phyloP scores from a whole-genome alignment of 2,888 invertebrate genomes.

The Thymelicus sylvestris region DNA sequence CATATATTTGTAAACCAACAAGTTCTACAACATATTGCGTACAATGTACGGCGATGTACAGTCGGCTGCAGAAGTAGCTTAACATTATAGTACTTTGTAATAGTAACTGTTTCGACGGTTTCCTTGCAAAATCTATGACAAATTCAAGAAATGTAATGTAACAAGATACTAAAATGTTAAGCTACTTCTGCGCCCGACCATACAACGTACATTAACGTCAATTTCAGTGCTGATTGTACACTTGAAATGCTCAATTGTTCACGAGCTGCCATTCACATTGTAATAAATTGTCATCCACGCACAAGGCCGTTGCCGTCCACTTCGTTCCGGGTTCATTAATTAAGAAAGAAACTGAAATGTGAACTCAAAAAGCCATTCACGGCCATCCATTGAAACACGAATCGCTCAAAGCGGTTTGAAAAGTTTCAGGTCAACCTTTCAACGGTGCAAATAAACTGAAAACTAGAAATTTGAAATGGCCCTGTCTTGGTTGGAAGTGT shows the following conservation, averaged over 20 bases:
- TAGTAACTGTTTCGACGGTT: no score
- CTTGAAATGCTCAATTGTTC: neutral
- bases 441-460: slow-evolving; percentile 23
- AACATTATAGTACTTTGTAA: no score
- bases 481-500: slow-evolving; percentile 11
- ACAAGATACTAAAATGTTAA: no score
- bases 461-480: slow-evolving; percentile 13
- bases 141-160: no score
- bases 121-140: no score
- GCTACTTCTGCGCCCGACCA: no score
- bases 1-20: no score
- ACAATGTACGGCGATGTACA: no score
- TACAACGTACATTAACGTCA: neutral
- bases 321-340: slow-evolving; percentile 19
- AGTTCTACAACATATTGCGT: no score
- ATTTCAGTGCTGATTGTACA: neutral
- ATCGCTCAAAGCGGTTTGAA: slow-evolving; percentile 19
- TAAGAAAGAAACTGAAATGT: slow-evolving; percentile 21
- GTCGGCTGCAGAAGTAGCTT: no score
- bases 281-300: slow-evolving; percentile 5
- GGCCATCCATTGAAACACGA: slow-evolving; percentile 24
- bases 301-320: neutral
- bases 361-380: slow-evolving; percentile 10
- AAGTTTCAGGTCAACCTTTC: slow-evolving; percentile 29
- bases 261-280: neutral